Base-by-base conservation (phyloP, 2,113 vertebrate species). In the Dicaeum eximium region DNA sequence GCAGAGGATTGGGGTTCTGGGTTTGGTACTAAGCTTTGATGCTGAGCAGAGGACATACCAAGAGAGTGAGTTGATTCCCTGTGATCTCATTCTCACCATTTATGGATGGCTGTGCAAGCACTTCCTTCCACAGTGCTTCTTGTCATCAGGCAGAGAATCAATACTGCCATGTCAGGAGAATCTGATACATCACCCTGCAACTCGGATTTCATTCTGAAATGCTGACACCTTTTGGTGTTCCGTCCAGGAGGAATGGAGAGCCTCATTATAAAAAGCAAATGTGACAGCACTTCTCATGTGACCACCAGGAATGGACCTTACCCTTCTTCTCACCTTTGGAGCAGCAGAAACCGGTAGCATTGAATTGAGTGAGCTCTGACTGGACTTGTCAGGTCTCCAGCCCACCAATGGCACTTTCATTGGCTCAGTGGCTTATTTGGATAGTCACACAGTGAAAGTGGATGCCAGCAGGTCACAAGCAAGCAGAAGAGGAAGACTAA, bases 241-340 rank as follows among this genome's bases (percentile, higher is more conserved):
- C 9, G 0, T 44, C 13, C 1, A 1, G 62, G 22, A 48, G 13
- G 3, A 50, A 44, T 1, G 2, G 27, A 22, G 31, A 93, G 8
- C 17, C 30, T 66, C 10, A 24, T 53, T n/a, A 48, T 65, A 54
- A 57, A 86, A 61, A 65, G 10, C 17, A 73, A 54, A 57, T 54
- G 9, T 61, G 45, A 45, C 1, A 2, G 3, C 28, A 61, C 24
- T 60, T 53, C 56, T 42, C 19, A 30, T n/a, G 9, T 58, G 28
- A 72, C 20, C 8, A 31, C 42, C 47, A 50, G 42, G 31, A 77
- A 40, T 40, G 25, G 20, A 33, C 15, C 4, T 9, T 51, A 37
- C 8, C 7, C 19, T 77, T 86, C 23, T 48, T n/a, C 10, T 6
- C 20, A 40, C 15, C 31, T 72, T 25, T 6, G 7, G 13, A 64